These are phyloP conservation scores for Epizoanthus scotinus DNA, from an alignment of 92 coral and sea anemone species.

Conservation along the genomic window DNA sequence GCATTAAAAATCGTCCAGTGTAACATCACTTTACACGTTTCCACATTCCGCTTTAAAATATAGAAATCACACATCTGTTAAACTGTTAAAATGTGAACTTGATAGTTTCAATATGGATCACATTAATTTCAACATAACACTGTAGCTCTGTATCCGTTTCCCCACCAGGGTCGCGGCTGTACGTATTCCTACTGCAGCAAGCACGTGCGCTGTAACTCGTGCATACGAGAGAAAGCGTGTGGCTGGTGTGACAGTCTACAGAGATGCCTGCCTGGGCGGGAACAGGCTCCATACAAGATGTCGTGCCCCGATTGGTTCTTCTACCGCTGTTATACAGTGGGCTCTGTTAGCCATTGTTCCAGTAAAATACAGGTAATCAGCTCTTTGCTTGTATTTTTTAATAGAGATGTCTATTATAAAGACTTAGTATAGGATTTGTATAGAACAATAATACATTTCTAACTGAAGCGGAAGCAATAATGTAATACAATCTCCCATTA, in stretches of 20 bases:
- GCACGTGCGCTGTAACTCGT: constrained; percentile 52
- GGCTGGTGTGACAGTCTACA: constrained; percentile 76
- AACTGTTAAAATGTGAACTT: too few species aligned
- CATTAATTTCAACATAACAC: neutral
- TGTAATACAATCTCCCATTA: too few species aligned
- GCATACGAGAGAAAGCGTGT: constrained; percentile 54
- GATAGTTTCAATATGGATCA: neutral
- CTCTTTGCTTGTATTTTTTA: neutral
- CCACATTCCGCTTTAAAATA: too few species aligned
- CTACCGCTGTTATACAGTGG: constrained; percentile 70
- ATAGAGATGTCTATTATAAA: neutral
- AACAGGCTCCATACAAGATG: constrained; percentile 38
- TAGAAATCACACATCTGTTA: too few species aligned
- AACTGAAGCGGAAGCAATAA: too few species aligned
- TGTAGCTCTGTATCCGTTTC: neutral
- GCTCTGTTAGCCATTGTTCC: constrained; percentile 57
- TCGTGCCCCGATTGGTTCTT: constrained; percentile 74
- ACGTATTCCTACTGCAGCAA: constrained; percentile 66
- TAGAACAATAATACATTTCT: too few species aligned
- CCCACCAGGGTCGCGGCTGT: constrained; percentile 69
- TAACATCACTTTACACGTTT: too few species aligned
- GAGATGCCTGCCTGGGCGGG: constrained; percentile 59
- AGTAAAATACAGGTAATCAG: constrained; percentile 65
- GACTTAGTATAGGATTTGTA: too few species aligned
- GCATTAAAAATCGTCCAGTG: too few species aligned